Evolutionary conservation across 2,797 vertebrate genomes (phyloP).

Genomic region (Petrocephalus sullivani): DNA sequence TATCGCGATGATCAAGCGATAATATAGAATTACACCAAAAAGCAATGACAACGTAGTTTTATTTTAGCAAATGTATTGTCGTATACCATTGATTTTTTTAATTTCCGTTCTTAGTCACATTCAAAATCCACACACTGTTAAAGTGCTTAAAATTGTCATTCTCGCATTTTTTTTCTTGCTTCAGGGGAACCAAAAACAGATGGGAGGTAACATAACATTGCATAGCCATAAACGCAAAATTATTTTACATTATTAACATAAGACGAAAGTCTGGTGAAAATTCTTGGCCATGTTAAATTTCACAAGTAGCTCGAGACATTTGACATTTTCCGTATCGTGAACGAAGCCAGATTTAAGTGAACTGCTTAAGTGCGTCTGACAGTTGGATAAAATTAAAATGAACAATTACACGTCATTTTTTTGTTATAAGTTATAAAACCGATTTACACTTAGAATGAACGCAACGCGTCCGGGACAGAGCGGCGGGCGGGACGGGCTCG

Average conservation of each 20-base stretch:
- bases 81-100: constrained; percentile 20
- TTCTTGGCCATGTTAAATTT: neutral
- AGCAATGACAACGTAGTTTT: constrained; percentile 15
- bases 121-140: constrained; percentile 54
- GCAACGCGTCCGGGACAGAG: neutral
- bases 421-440: constrained; percentile 41
- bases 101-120: constrained; percentile 39
- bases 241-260: neutral
- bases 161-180: neutral
- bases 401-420: constrained; percentile 32
- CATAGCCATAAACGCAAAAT: neutral
- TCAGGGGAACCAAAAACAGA: neutral
- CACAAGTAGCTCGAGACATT: neutral
- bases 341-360: neutral
- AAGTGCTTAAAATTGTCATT: constrained; percentile 69
- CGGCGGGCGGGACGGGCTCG: constrained; percentile 15
- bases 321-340: neutral
- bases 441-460: constrained; percentile 30
- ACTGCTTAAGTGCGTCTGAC: constrained; percentile 30
- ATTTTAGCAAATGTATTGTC: neutral
- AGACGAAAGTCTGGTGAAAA: neutral
- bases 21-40: constrained; percentile 16
- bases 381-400: constrained; percentile 32
- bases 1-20: neutral
- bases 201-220: neutral